Evolutionary conservation across 2,888 invertebrate species (phyloP), one percentile per base, ranked within the genome.

Genomic region (Pyrrhia umbra): DNA sequence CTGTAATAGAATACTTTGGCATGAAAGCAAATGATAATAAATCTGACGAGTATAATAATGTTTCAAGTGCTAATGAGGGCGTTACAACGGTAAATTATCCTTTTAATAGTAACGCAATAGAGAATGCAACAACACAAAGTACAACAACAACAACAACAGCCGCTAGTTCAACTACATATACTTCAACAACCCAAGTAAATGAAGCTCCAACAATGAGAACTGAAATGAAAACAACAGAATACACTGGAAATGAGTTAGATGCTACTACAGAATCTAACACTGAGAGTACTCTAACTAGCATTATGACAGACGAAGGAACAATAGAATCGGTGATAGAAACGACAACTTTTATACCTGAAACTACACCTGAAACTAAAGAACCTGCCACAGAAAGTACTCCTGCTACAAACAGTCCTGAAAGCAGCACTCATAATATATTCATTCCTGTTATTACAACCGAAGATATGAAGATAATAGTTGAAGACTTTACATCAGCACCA

Each of bases 401-500:
- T 25, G 6, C 3, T 8, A 13, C 45, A 6, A 5, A 21, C 6
- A 55, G 8, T 10, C 20, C 45, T 15, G n/a, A 39, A 27, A 1
- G 13, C 39, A 37, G 39, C 0, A 54, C 39, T 39, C 13, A 27
- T 37, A 34, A n/a, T 34, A 40, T 15, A n/a, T 34, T 34, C n/a
- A 34, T 34, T 8, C 27, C 47, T 8, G 5, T 52, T 2, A 4
- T 15, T 16, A 60, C 15, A 8, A 61, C 42, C 5, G 6, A 52
- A 30, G 56, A 40, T 30, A 39, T 0, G 2, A 34, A 42, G 1
- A 52, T 58, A 2, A 1, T 15, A 4, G 39, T 61, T 6, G 69
- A 72, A 10, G 57, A 75, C 5, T 58, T 62, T 9, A 55, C 54
- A 3, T 39, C 62, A 8, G 3, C 15, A 0, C 30, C 75, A 18